Evolutionary conservation across 2,888 invertebrate species (phyloP).

Genomic region (Macrosiphum euphorbiae): DNA sequence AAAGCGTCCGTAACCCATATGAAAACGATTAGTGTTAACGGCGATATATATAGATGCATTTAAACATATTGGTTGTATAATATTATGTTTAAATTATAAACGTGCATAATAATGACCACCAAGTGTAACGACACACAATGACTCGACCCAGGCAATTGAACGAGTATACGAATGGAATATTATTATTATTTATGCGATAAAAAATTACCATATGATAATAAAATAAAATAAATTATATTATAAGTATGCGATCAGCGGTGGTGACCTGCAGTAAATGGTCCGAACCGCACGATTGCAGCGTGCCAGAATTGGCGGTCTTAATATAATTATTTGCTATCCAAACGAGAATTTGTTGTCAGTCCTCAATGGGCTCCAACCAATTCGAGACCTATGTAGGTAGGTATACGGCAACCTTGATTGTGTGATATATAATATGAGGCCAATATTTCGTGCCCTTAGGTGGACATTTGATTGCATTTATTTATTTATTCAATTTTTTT

Average conservation of each 20-base stretch:
- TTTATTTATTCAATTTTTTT: background rate
- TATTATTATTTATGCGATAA: background rate
- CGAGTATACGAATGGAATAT: background rate
- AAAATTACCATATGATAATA: background rate
- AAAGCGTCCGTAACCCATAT: background rate
- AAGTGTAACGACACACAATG: background rate
- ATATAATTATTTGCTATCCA: background rate
- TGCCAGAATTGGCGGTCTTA: background rate
- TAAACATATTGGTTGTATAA: background rate
- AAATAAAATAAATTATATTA: background rate
- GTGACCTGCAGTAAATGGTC: background rate
- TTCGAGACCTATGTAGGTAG: background rate
- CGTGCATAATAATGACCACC: background rate
- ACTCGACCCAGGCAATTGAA: background rate
- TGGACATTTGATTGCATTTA: background rate
- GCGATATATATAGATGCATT: background rate
- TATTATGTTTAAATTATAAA: background rate
- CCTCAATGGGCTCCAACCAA: background rate
- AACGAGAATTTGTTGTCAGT: background rate
- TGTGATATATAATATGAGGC: background rate
- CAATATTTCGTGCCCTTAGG: background rate
- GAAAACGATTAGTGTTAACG: background rate
- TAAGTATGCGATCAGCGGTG: background rate
- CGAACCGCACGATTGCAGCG: background rate
- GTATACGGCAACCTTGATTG: background rate